Conservation (phyloP, 2,113 vertebrate genomes). For the Corythoichthys haematopterus region DNA sequence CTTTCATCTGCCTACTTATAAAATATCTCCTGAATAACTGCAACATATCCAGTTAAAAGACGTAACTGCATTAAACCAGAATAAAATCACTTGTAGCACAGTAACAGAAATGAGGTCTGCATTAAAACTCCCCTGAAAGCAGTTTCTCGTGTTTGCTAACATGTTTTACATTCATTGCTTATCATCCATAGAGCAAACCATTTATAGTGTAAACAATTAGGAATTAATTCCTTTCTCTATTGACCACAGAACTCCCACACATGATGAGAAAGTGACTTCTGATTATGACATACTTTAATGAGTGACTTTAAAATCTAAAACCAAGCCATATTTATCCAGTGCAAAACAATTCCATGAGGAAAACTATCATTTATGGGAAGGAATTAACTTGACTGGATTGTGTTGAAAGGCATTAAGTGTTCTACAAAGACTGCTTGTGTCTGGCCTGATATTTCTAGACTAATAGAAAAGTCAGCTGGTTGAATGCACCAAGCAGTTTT, state of each 20-base stretch:
- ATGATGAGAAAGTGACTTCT: conserved; percentile 2
- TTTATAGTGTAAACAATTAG: conserved; percentile 50
- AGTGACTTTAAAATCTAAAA: conserved; percentile 14
- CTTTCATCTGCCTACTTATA: not conserved
- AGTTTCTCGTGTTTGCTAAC: conserved; percentile 9
- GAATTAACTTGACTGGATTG: conserved; percentile 18
- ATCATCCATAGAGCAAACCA: conserved; percentile 24
- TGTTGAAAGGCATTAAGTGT: conserved; percentile 28
- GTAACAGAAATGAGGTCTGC: conserved; percentile 23
- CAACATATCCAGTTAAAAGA: not conserved
- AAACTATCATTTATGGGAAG: conserved; percentile 19
- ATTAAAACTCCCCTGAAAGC: conserved; percentile 35
- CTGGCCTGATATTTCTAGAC: conserved; percentile 19
- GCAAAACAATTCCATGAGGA: conserved; percentile 16
- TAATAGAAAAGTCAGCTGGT: not conserved
- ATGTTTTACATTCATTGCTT: conserved; percentile 24
- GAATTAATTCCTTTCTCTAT: conserved; percentile 22
- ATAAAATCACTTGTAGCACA: conserved; percentile 10
- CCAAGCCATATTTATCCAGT: conserved; percentile 19
- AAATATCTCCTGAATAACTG: not conserved
- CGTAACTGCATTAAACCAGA: not conserved
- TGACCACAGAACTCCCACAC: conserved; percentile 30
- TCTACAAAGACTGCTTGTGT: conserved; percentile 22
- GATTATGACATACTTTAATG: conserved; percentile 11
- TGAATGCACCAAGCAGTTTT: not conserved